These are phyloP conservation scores for Hucho hucho DNA, from an alignment of 2,113 vertebrate genomes.

Conservation along the genomic window DNA sequence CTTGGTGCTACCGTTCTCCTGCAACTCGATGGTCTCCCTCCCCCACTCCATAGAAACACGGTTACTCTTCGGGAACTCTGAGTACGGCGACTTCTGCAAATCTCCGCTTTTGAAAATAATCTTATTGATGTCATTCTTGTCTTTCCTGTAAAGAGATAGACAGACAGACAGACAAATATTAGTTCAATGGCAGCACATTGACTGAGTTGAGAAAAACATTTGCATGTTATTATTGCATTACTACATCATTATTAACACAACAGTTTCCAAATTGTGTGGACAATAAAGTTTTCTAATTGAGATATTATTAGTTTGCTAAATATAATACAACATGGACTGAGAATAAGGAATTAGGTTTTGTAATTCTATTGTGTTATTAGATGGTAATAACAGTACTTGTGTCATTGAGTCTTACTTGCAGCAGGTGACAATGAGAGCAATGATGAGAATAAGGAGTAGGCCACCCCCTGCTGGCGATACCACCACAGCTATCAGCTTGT, in stretches of 20 bases:
- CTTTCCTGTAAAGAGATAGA: conserved; percentile 77
- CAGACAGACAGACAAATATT: not conserved
- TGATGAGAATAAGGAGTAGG: conserved; percentile 86
- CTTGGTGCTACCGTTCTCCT: conserved; percentile 98
- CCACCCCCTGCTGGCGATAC: conserved; percentile 88
- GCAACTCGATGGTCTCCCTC: conserved; percentile 96
- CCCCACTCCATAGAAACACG: conserved; percentile 92
- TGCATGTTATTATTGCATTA: no score
- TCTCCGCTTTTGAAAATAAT: conserved; percentile 98
- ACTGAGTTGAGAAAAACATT: no score
- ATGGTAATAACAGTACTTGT: not conserved
- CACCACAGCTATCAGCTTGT: conserved; percentile 93
- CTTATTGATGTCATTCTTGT: conserved; percentile 97
- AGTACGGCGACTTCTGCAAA: conserved; percentile 94
- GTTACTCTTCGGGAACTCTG: conserved; percentile 91
- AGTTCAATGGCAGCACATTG: not conserved
- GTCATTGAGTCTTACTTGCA: conserved; percentile 80
- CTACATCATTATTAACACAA: no score
- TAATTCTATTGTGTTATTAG: not conserved
- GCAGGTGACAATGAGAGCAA: conserved; percentile 89
- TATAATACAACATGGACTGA: not conserved
- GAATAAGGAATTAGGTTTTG: not conserved
- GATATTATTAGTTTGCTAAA: not conserved
- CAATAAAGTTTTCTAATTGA: not conserved
- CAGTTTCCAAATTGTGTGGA: no score